These are phyloP conservation scores for Trissonchulus sp. DNA, from an alignment of 2,888 invertebrate species.

Conservation along the genomic window DNA sequence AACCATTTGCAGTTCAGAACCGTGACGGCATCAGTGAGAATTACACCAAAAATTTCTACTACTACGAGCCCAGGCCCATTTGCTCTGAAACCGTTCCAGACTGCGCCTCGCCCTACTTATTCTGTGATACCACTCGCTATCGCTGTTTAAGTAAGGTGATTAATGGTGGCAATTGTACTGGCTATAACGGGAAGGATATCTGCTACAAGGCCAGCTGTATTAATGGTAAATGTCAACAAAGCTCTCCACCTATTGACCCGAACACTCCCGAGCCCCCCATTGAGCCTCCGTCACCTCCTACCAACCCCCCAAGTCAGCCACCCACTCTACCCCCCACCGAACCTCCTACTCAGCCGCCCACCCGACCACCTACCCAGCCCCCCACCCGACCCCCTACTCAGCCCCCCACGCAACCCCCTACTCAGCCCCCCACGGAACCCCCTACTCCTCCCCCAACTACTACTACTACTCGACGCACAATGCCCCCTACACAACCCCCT, in stretches of 20 bases:
- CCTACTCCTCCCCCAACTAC: conserved; percentile 22
- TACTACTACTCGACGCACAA: conserved; percentile 30
- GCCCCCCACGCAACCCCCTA: conserved; percentile 17
- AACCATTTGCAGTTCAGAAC: conserved; percentile 30
- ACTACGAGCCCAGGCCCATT: conserved; percentile 28
- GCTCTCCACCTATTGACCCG: background rate
- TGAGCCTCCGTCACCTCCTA: background rate
- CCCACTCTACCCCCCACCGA: background rate
- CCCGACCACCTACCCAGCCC: background rate
- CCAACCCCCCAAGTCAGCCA: background rate
- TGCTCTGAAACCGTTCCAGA: conserved; percentile 25
- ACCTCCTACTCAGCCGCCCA: conserved; percentile 2
- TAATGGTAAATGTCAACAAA: conserved; percentile 13
- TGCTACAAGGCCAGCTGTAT: conserved; percentile 41
- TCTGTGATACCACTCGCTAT: conserved; percentile 41
- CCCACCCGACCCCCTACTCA: conserved; percentile 4
- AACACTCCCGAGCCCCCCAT: background rate
- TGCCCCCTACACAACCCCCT: conserved; percentile 25
- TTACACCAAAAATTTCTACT: conserved; percentile 30
- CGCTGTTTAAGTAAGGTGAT: conserved; percentile 44
- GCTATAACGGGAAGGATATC: conserved; percentile 40
- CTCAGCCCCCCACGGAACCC: conserved; percentile 14
- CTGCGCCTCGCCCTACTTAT: conserved; percentile 36
- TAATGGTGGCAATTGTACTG: conserved; percentile 43
- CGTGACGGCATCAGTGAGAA: conserved; percentile 30